Evolutionary conservation across 2,113 vertebrate species (phyloP).

Genomic region (Neodon shergylaensis): DNA sequence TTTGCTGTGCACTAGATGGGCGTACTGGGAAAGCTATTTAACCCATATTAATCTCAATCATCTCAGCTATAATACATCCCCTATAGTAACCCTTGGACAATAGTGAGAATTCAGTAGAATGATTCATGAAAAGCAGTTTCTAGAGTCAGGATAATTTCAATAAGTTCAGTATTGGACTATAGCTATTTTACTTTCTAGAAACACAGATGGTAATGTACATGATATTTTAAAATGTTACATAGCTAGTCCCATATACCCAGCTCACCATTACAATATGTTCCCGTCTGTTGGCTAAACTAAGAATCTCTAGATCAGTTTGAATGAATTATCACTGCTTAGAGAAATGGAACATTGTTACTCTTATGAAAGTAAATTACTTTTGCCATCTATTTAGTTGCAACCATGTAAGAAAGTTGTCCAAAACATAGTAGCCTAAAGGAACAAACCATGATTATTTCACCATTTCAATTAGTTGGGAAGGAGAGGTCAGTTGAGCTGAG

Average conservation of each 20-base stretch:
- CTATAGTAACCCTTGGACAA: not conserved
- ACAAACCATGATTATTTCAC: not conserved
- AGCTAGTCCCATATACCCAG: not conserved
- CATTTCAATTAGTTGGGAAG: not conserved
- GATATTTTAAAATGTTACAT: not conserved
- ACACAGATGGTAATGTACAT: not conserved
- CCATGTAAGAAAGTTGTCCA: not conserved
- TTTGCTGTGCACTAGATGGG: not conserved
- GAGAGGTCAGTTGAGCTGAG: not conserved
- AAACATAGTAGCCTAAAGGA: not conserved
- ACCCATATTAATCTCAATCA: not conserved
- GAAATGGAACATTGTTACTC: not conserved
- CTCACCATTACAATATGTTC: not conserved
- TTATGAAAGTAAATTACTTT: not conserved
- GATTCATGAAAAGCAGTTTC: not conserved
- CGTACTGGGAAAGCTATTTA: not conserved
- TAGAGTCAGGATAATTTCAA: not conserved
- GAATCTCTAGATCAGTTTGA: not conserved
- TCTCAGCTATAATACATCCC: not conserved
- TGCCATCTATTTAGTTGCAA: not conserved
- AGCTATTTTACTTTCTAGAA: not conserved
- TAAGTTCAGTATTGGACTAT: not conserved
- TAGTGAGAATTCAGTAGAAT: not conserved
- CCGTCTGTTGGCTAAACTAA: not conserved
- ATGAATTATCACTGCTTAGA: not conserved